Base-by-base conservation (phyloP, 1,140 invertebrate species). In the Aphelenchoides avenae region DNA sequence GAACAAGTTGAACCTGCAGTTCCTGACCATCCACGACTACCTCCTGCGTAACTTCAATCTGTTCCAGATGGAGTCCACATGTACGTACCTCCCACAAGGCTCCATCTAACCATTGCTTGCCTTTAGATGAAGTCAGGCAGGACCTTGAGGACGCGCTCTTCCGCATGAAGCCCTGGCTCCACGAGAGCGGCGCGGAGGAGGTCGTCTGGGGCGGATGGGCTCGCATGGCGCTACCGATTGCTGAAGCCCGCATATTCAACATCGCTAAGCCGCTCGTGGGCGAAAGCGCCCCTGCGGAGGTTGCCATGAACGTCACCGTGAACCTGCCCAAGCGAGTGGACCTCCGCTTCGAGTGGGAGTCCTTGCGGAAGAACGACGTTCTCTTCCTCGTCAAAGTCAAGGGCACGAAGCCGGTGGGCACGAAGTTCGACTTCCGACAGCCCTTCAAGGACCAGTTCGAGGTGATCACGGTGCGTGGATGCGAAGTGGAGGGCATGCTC, bases 401-500 rank as follows among this genome's bases (percentile, higher is more conserved):
- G 57, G 90, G 92, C 0, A 84, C 83, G 5, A 84, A 86, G 70
- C 81, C 86, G 1, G 88, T 89, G 56, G 90, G 89, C 3, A 70
- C 70, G 22, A 76, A 75, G 59, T 82, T 80, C 66, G 71, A 81
- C 36, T 63, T 70, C 50, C 70, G 73, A 3, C 80, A 86, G 40
- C 86, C 88, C 6, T 92, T 95, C 76, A 83, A 90, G 40, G 85
- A 87, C 1, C 89, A 94, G 82, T 88, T 92, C 33, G 91, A 92
- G 1, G 81, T 99, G 41, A 84, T 85, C 0, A 89, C 86, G 75
- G 90, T 99, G 0, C 82, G 95, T 34, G 95, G 95, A 0, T 99
- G 95, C 81, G 95, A 99, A 80, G 86, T 99, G 22, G 93, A 98
- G 80, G 94, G 94, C 13, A 91, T 99, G 88, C 78, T 99, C n/a